Conservation (phyloP, 1,140 invertebrate species). For the Steinernema khuongi region DNA sequence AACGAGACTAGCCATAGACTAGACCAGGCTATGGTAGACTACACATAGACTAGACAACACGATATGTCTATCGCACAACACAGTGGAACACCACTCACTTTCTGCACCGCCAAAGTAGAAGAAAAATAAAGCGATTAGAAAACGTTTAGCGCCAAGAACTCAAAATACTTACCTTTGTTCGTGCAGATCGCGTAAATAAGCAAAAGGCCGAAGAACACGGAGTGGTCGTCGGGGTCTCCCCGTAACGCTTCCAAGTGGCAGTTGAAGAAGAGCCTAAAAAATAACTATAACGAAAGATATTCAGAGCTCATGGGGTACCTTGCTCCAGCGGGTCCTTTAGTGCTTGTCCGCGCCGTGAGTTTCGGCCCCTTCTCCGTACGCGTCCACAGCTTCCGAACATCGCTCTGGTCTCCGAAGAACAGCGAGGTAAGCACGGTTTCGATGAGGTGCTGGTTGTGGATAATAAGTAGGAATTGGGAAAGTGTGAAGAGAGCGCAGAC, state of each 20-base stretch:
- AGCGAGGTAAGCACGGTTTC: constrained; percentile 47
- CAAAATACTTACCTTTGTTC: constrained; percentile 72
- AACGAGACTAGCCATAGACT: too few relatives aligned
- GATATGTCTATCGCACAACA: too few relatives aligned
- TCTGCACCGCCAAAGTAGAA: constrained; percentile 39
- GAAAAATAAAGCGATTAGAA: constrained; percentile 6
- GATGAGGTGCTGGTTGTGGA: constrained; percentile 43
- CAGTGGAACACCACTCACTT: constrained; percentile 34
- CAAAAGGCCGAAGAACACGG: constrained; percentile 81
- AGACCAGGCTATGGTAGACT: background rate
- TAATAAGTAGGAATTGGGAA: constrained; percentile 48
- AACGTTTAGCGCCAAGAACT: constrained; percentile 7
- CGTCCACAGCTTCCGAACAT: constrained; percentile 53
- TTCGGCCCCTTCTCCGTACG: constrained; percentile 39
- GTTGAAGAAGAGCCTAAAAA: constrained; percentile 64
- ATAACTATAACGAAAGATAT: constrained; percentile 42
- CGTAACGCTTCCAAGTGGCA: constrained; percentile 63
- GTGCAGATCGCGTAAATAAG: constrained; percentile 85
- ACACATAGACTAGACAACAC: constrained; percentile 18
- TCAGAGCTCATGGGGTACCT: constrained; percentile 24
- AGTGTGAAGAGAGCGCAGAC: constrained; percentile 49
- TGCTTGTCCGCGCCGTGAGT: constrained; percentile 19
- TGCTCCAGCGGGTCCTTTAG: constrained; percentile 19
- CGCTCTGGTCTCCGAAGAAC: constrained; percentile 52
- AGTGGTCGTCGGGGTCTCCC: constrained; percentile 86